Percentiles rank a stretch among this genome's conserved stretches.
Conservation (phyloP, 2,888 invertebrate species). For the Leptothorax acervorum region DNA sequence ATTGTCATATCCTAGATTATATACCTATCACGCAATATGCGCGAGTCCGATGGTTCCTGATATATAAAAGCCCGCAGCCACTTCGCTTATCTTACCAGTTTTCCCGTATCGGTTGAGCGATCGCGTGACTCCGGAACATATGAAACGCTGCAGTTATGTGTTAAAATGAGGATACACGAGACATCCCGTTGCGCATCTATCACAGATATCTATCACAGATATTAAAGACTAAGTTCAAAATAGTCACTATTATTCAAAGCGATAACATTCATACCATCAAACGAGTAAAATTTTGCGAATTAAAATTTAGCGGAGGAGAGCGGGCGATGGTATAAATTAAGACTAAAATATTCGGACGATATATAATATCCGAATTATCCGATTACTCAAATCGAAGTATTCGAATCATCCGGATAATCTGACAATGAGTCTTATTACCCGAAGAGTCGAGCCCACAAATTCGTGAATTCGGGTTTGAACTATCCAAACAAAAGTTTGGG, state of each 20-base stretch:
- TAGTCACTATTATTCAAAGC: background rate
- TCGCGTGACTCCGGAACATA: slow-evolving; percentile 10
- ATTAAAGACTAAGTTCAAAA: slow-evolving; percentile 6
- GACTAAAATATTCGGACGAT: background rate
- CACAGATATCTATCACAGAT: slow-evolving; percentile 9
- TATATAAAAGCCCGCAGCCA: slow-evolving; percentile 18
- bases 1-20: background rate
- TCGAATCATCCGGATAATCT: background rate
- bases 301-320: background rate
- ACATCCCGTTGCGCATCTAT: slow-evolving; percentile 8
- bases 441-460: background rate
- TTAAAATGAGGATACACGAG: slow-evolving; percentile 11
- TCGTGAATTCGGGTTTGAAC: background rate
- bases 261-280: background rate
- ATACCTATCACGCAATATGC: background rate
- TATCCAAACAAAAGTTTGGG: background rate
- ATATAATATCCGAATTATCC: background rate
- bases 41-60: background rate
- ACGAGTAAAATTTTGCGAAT: background rate
- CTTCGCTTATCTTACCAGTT: slow-evolving; percentile 35
- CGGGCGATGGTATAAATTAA: background rate
- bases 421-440: background rate
- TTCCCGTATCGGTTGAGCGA: slow-evolving; percentile 19
- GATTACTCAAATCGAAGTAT: background rate
- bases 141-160: slow-evolving; percentile 10